A percentile compares a stretch with the other conserved stretches of the same genome.
Conservation (phyloP, 1,140 invertebrate species). For the Zaprionus davidi region DNA sequence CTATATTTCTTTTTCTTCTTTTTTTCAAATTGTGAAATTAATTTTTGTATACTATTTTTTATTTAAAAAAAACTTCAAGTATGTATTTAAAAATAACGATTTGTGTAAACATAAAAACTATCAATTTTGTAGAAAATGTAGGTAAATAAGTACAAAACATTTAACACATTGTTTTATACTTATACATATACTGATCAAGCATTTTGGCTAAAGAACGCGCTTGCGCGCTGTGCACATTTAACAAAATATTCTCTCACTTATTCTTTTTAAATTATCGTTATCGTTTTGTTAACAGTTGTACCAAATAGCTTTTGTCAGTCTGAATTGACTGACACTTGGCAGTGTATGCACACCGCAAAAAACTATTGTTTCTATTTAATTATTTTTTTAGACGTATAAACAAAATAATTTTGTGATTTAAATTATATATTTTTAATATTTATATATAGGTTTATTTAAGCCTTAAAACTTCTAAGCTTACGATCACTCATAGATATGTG, state of each 20-base stretch:
- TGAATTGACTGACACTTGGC: neutral
- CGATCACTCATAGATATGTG: neutral
- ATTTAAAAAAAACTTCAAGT: neutral
- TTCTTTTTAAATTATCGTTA: neutral
- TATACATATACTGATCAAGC: constrained; percentile 4
- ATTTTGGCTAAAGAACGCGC: constrained; percentile 5
- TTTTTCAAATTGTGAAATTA: neutral
- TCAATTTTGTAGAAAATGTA: neutral
- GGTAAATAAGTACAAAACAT: neutral
- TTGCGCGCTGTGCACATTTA: constrained; percentile 1
- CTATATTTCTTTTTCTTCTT: neutral
- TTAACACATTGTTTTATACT: neutral
- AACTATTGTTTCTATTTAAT: neutral
- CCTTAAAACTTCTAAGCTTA: neutral
- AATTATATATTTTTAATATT: neutral
- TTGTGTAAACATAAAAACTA: neutral
- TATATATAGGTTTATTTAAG: neutral
- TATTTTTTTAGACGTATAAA: neutral
- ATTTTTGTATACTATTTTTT: neutral
- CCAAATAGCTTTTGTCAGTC: neutral
- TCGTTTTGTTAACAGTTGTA: neutral
- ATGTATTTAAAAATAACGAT: neutral
- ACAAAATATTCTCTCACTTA: neutral
- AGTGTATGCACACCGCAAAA: neutral
- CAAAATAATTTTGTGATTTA: neutral